phyloP scores from a whole-genome alignment of 1,140 invertebrate genomes.

The Adelges cooleyi region DNA sequence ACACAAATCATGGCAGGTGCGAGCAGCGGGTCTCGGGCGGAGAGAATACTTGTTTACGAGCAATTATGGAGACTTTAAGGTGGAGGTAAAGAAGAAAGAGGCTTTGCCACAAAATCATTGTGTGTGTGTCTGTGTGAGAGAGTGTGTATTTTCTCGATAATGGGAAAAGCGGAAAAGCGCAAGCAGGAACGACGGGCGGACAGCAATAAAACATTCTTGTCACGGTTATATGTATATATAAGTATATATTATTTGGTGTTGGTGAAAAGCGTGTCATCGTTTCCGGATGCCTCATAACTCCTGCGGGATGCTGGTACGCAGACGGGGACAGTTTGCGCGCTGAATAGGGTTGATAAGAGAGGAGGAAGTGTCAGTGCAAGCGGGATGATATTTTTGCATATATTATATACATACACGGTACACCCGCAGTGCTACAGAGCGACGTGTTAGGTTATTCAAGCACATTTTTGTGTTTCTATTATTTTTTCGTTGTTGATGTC shows the following conservation, averaged over 20 bases:
- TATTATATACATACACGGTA: neutral
- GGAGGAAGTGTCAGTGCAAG: neutral
- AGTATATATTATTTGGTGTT: too few relatives aligned
- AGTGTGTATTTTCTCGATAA: conserved; percentile 6
- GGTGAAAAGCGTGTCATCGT: conserved; percentile 20
- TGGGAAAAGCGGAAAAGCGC: neutral
- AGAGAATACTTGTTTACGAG: conserved; percentile 16
- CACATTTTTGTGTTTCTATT: neutral
- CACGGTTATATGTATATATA: too few relatives aligned
- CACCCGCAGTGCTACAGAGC: neutral
- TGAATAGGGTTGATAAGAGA: neutral
- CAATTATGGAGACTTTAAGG: conserved; percentile 14
- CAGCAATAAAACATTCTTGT: conserved; percentile 17
- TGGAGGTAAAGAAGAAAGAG: neutral
- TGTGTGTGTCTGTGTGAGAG: neutral
- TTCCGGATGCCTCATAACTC: conserved; percentile 6
- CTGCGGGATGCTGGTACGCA: neutral
- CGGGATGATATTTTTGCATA: neutral
- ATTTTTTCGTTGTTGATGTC: too few relatives aligned
- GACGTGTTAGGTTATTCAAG: conserved; percentile 2
- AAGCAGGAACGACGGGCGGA: neutral
- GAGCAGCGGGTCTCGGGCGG: too few relatives aligned
- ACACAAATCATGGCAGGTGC: conserved; percentile 21
- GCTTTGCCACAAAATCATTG: neutral
- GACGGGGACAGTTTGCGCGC: too few relatives aligned